Conservation (phyloP, 2,888 invertebrate genomes). For the Digitonthophagus gazella region DNA sequence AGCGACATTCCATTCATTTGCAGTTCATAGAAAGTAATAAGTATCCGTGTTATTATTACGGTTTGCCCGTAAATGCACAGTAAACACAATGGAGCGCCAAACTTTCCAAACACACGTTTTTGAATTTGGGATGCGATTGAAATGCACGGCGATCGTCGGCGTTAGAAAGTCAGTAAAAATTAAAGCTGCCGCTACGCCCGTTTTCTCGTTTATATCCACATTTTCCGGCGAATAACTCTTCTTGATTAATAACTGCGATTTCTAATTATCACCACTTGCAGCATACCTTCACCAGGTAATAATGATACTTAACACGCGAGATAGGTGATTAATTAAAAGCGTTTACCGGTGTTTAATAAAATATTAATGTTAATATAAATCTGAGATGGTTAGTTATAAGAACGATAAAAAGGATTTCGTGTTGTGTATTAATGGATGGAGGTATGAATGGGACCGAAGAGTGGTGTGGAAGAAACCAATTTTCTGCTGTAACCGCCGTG, state of each 20-base stretch:
- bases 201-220: too few relatives aligned
- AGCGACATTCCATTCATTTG: constrained; percentile 12
- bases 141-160: not conserved
- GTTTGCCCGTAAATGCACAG: not conserved
- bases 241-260: too few relatives aligned
- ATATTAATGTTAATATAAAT: too few relatives aligned
- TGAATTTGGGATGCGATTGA: not conserved
- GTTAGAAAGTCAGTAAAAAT: not conserved
- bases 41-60: constrained; percentile 12
- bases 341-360: too few relatives aligned
- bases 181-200: too few relatives aligned
- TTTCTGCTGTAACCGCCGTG: constrained; percentile 19
- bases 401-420: not conserved
- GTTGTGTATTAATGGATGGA: not conserved
- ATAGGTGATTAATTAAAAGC: too few relatives aligned
- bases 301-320: too few relatives aligned
- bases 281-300: too few relatives aligned
- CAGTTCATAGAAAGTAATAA: constrained; percentile 14
- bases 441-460: constrained; percentile 4
- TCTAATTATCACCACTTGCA: too few relatives aligned
- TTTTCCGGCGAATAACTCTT: too few relatives aligned
- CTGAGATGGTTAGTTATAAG: not conserved
- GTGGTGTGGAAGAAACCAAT: not conserved
- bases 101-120: not conserved
- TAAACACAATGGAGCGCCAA: not conserved